Conservation (phyloP, 2,888 invertebrate genomes). For the Notocelia uddmanniana region DNA sequence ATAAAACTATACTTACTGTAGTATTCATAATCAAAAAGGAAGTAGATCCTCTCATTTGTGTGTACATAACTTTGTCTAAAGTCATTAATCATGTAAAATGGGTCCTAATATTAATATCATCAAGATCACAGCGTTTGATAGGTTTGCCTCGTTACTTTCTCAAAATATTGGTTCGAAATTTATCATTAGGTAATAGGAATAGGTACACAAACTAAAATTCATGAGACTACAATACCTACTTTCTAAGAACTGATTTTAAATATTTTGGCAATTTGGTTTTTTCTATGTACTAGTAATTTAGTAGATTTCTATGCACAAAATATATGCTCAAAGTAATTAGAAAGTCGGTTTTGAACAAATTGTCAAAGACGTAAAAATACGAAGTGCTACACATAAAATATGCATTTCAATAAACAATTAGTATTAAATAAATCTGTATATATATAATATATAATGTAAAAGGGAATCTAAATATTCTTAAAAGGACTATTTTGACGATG, state of each 20-base stretch:
- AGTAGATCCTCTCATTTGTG: constrained; percentile 7
- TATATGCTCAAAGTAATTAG: constrained; percentile 37
- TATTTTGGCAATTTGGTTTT: constrained; percentile 18
- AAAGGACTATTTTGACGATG: neutral
- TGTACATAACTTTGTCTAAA: constrained; percentile 10
- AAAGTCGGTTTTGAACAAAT: constrained; percentile 11
- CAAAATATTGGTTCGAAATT: neutral
- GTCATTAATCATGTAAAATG: constrained; percentile 6
- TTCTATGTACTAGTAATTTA: no score
- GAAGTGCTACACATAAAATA: neutral
- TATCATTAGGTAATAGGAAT: neutral
- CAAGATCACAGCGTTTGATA: neutral
- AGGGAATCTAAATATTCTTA: constrained; percentile 15
- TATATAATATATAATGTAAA: neutral
- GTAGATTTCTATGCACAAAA: constrained; percentile 32
- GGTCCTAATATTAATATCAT: neutral
- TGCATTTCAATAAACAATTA: neutral
- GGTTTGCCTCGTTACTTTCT: neutral
- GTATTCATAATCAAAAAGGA: constrained; percentile 31
- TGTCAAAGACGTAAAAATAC: constrained; percentile 8
- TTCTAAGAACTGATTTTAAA: constrained; percentile 12
- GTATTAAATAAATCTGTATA: constrained; percentile 8
- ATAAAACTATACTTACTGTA: constrained; percentile 29
- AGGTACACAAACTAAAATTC: neutral
- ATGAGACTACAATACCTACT: constrained; percentile 3